A percentile compares a stretch with the other conserved stretches of the same genome.
Conservation (phyloP, 2,797 vertebrate species). For the Coendou prehensilis region DNA sequence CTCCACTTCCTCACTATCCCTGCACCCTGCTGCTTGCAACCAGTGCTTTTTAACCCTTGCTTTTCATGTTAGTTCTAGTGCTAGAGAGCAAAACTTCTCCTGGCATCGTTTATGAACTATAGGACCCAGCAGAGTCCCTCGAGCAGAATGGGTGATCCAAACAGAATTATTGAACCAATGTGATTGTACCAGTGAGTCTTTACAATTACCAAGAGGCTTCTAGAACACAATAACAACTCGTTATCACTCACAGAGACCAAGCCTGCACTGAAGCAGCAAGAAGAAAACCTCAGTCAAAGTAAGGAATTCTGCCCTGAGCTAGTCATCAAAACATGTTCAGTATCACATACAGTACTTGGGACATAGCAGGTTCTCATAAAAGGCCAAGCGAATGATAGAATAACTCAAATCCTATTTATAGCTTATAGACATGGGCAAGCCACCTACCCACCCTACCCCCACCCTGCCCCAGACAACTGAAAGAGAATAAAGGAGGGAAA, state of each 20-base stretch:
- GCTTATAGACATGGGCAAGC: background rate
- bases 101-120: background rate
- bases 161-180: background rate
- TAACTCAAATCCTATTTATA: background rate
- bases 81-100: background rate
- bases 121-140: background rate
- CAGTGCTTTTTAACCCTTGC: background rate
- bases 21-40: background rate
- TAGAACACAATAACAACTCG: background rate
- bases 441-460: background rate
- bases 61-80: background rate
- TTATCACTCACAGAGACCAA: background rate
- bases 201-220: background rate
- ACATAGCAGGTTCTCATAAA: background rate
- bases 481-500: conserved; percentile 1
- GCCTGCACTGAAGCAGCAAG: background rate
- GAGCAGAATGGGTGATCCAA: background rate
- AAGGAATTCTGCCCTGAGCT: background rate
- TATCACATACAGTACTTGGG: background rate
- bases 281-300: background rate
- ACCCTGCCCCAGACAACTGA: background rate
- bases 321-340: background rate
- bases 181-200: background rate
- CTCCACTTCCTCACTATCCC: background rate
- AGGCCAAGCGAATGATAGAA: background rate